Evolutionary conservation across 2,888 invertebrate genomes (phyloP).

Genomic region (Chirona hameri): DNA sequence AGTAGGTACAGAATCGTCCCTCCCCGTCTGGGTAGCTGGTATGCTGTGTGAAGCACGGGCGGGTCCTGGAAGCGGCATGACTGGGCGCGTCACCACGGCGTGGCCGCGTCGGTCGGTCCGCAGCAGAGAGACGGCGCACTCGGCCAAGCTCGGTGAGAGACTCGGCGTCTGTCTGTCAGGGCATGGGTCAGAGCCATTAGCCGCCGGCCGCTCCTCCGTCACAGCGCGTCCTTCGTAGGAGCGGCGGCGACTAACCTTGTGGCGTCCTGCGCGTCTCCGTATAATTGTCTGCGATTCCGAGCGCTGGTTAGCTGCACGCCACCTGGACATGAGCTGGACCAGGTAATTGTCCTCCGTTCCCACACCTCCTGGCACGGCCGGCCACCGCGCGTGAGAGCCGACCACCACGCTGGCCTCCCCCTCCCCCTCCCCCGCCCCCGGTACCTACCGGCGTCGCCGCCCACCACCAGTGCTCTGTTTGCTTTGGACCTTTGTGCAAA

Average conservation of each 20-base stretch:
- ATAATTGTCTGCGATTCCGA: neutral
- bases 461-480: neutral
- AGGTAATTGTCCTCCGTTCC: neutral
- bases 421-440: neutral
- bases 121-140: no score
- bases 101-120: no score
- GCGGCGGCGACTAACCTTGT: neutral
- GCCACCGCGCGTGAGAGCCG: neutral
- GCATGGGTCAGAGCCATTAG: neutral
- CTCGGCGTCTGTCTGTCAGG: neutral
- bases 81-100: neutral
- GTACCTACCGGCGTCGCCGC: neutral
- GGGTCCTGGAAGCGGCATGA: neutral
- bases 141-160: neutral
- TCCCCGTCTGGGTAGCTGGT: neutral
- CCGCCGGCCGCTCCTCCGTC: neutral
- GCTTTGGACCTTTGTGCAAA: neutral
- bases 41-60: neutral
- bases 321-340: neutral
- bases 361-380: neutral
- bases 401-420: neutral
- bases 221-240: neutral
- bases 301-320: conserved; percentile 7
- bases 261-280: neutral
- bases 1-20: no score